Evolutionary conservation across 1,140 invertebrate species (phyloP).

Genomic region (Schlechtendalia chinensis): DNA sequence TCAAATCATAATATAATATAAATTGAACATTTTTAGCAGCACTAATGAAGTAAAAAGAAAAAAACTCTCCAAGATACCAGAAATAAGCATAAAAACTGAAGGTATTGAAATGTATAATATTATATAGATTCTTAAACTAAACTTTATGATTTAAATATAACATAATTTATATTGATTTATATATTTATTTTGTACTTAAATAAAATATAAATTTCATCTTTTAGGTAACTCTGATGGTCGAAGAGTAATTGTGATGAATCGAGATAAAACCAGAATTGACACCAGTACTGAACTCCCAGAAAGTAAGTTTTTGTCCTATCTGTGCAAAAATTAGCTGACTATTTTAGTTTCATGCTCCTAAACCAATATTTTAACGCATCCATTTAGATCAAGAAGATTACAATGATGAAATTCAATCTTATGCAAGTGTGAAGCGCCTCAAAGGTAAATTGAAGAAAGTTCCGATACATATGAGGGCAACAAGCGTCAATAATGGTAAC

Average conservation of each 20-base stretch:
- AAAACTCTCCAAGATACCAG: slow-evolving; percentile 12
- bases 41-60: slow-evolving; percentile 19
- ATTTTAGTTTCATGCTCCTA: no score
- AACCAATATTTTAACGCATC: no score
- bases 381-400: slow-evolving; percentile 28
- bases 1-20: background rate
- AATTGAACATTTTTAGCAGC: background rate
- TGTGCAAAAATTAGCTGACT: no score
- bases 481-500: slow-evolving; percentile 1
- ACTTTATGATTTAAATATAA: no score
- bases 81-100: slow-evolving; percentile 46
- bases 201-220: background rate
- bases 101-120: background rate
- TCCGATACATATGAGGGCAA: background rate
- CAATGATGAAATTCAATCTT: slow-evolving; percentile 6
- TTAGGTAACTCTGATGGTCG: slow-evolving; percentile 32
- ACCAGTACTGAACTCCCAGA: background rate
- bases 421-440: slow-evolving; percentile 19
- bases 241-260: slow-evolving; percentile 41
- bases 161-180: no score
- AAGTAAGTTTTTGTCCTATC: background rate
- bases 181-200: no score
- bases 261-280: slow-evolving; percentile 27
- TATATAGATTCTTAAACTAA: no score
- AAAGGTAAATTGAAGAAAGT: slow-evolving; percentile 38